These are phyloP conservation scores for Sesamia nonagrioides DNA, from an alignment of 1,140 invertebrate species.

Conservation along the genomic window DNA sequence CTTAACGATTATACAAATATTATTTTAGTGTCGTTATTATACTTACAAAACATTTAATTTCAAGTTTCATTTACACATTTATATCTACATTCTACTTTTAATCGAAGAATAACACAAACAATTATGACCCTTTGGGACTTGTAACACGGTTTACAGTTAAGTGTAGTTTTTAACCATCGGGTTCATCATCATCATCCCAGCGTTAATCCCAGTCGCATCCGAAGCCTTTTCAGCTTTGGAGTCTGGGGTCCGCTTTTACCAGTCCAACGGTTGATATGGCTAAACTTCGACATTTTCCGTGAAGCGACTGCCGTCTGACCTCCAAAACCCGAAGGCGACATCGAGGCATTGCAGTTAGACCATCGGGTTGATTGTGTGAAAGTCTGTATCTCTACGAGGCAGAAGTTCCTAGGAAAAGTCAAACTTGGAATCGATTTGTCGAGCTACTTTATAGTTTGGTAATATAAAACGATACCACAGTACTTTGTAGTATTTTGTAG, in stretches of 20 bases:
- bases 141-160: neutral
- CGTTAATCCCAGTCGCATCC: too few species aligned
- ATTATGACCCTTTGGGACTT: neutral
- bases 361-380: neutral
- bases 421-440: conserved; percentile 47
- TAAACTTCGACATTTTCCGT: too few species aligned
- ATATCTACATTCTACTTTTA: neutral
- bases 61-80: neutral
- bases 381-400: neutral
- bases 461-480: conserved; percentile 23
- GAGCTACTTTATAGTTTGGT: conserved; percentile 21
- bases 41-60: conserved; percentile 1
- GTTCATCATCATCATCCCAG: too few species aligned
- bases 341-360: too few species aligned
- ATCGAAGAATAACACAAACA: neutral
- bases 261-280: too few species aligned
- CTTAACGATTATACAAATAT: conserved; percentile 1
- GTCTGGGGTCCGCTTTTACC: too few species aligned
- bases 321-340: too few species aligned
- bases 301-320: too few species aligned
- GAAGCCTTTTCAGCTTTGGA: too few species aligned
- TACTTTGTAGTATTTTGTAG: neutral
- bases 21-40: conserved; percentile 1
- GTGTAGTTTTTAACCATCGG: neutral
- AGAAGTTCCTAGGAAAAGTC: conserved; percentile 26